These are phyloP conservation scores for Anarhynchus alexandrinus DNA, from an alignment of 2,113 vertebrate genomes.

Conservation along the genomic window DNA sequence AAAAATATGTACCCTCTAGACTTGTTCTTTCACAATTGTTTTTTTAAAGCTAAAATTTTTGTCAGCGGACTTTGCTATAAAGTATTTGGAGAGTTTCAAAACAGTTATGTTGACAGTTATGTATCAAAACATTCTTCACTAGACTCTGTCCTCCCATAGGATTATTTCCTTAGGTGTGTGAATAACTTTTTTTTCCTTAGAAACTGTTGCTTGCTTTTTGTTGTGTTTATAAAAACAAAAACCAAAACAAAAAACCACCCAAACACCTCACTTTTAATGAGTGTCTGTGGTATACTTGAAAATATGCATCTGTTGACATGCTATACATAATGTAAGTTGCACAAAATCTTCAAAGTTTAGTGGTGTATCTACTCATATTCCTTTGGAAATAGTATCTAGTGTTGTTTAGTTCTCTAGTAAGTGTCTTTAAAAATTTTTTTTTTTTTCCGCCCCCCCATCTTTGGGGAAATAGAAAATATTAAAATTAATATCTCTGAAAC, in stretches of 20 bases:
- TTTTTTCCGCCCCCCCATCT: not conserved
- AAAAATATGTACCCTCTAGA: not conserved
- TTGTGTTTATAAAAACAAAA: not conserved
- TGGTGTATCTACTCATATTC: not conserved
- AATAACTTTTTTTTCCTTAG: not conserved
- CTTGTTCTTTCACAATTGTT: not conserved
- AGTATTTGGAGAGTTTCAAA: not conserved
- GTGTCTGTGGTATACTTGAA: not conserved
- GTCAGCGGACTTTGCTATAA: not conserved
- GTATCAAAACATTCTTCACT: not conserved
- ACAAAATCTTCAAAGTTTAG: not conserved
- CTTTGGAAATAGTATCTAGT: not conserved
- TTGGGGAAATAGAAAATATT: not conserved
- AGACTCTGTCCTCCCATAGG: not conserved
- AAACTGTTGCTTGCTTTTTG: not conserved
- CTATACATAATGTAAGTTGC: not conserved
- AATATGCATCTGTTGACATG: fast-evolving
- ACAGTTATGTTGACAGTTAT: not conserved
- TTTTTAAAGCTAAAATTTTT: not conserved
- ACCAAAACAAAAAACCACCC: too few species aligned
- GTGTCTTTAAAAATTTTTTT: not conserved
- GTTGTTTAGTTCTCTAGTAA: not conserved
- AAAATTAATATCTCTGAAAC: not conserved
- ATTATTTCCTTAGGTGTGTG: not conserved
- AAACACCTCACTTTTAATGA: not conserved